phyloP scores from a whole-genome alignment of 2,113 vertebrate species.

The Aleadryas rufinucha region DNA sequence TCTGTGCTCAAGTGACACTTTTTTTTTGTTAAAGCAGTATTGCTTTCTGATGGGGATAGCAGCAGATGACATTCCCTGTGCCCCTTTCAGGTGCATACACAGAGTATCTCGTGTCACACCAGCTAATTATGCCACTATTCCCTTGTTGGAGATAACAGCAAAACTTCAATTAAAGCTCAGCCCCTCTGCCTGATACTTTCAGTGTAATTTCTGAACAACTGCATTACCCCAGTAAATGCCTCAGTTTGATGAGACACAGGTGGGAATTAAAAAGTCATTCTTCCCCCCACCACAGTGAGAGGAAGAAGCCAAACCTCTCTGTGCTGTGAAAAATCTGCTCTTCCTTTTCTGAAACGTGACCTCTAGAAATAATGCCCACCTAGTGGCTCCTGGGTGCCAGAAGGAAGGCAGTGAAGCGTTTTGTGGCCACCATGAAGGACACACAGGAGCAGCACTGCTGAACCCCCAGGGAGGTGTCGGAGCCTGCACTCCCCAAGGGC shows the following conservation, averaged over 20 bases:
- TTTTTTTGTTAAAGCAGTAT: not conserved
- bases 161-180: not conserved
- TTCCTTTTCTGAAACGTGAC: not conserved
- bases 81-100: not conserved
- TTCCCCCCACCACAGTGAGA: not conserved
- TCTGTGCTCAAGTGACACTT: not conserved
- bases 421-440: not conserved
- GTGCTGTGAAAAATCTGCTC: not conserved
- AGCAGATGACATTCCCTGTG: not conserved
- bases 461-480: not conserved
- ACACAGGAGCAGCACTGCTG: not conserved
- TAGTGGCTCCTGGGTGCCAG: not conserved
- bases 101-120: not conserved
- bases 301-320: not conserved
- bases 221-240: not conserved
- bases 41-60: not conserved
- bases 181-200: not conserved
- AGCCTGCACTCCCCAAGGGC: not conserved
- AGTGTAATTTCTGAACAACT: not conserved
- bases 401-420: not conserved
- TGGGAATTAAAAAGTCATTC: not conserved
- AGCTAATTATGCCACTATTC: constrained; percentile 9
- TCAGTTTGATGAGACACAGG: not conserved
- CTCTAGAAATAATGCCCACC: not conserved
- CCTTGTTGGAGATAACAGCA: not conserved